Conservation (phyloP, 2,888 invertebrate genomes). For the Tenthredo amoena region DNA sequence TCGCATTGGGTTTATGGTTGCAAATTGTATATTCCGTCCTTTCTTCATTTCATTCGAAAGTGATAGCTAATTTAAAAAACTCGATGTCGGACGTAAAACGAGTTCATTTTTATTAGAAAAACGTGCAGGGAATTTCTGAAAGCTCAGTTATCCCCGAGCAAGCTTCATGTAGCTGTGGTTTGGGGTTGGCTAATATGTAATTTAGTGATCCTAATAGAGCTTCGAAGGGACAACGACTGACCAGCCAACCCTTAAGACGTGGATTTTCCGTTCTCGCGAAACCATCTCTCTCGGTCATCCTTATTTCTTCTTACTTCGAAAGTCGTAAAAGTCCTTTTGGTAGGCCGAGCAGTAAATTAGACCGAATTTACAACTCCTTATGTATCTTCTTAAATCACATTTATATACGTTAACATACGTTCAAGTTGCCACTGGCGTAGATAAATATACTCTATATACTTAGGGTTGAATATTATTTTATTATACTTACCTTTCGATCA, state of each 20-base stretch:
- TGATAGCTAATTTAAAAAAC: not conserved
- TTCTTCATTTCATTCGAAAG: not conserved
- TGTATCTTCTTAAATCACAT: constrained; percentile 19
- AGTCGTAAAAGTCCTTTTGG: constrained; percentile 7
- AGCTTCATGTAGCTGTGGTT: not conserved
- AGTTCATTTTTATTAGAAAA: not conserved
- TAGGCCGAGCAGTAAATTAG: not conserved
- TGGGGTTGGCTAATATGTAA: constrained; percentile 34
- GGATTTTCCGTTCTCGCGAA: not conserved
- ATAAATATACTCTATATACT: not conserved
- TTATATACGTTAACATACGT: not conserved
- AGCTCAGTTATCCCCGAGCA: not conserved
- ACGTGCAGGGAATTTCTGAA: not conserved
- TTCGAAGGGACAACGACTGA: constrained; percentile 19
- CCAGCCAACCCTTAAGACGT: constrained; percentile 12
- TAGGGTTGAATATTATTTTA: not conserved
- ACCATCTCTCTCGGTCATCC: constrained; percentile 9
- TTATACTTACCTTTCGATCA: not conserved
- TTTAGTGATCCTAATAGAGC: constrained; percentile 35
- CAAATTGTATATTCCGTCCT: not conserved
- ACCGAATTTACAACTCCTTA: constrained; percentile 10
- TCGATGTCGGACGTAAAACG: not conserved
- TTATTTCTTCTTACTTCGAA: not conserved
- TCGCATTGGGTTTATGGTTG: not conserved
- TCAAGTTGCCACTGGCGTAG: not conserved